phyloP scores from a whole-genome alignment of 2,888 invertebrate genomes.

The Carcina quercana region DNA sequence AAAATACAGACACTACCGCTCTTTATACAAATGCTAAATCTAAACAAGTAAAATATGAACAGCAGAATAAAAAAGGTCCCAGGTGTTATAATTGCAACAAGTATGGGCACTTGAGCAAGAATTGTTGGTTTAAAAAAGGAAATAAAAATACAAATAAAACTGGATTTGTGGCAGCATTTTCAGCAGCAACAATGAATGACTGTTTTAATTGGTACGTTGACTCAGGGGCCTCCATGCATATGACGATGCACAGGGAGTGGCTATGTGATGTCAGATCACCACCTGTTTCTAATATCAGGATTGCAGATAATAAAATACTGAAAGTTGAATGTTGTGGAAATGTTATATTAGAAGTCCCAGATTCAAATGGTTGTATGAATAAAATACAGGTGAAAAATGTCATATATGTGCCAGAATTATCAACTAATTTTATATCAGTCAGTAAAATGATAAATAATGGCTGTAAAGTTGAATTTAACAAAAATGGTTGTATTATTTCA shows the following conservation, averaged over 20 bases:
- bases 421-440: too few species aligned
- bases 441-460: too few species aligned
- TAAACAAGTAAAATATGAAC: background rate
- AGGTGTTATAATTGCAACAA: constrained; percentile 11
- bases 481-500: too few species aligned
- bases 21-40: background rate
- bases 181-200: constrained; percentile 3
- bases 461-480: too few species aligned
- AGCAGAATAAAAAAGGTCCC: constrained; percentile 3
- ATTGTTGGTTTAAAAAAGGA: constrained; percentile 4
- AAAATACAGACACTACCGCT: background rate
- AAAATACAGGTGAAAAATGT: too few species aligned
- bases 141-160: background rate
- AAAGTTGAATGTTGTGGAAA: constrained; percentile 14
- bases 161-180: constrained; percentile 13
- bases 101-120: constrained; percentile 13
- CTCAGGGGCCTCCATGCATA: constrained; percentile 21
- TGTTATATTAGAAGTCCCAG: too few species aligned
- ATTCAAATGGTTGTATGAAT: too few species aligned
- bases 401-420: too few species aligned
- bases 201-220: constrained; percentile 15
- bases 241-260: constrained; percentile 14
- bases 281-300: constrained; percentile 12
- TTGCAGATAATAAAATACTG: constrained; percentile 15
- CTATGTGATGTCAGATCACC: constrained; percentile 13